These are phyloP conservation scores for Cyanistes caeruleus DNA, from an alignment of 2,113 vertebrate species.

Conservation along the genomic window DNA sequence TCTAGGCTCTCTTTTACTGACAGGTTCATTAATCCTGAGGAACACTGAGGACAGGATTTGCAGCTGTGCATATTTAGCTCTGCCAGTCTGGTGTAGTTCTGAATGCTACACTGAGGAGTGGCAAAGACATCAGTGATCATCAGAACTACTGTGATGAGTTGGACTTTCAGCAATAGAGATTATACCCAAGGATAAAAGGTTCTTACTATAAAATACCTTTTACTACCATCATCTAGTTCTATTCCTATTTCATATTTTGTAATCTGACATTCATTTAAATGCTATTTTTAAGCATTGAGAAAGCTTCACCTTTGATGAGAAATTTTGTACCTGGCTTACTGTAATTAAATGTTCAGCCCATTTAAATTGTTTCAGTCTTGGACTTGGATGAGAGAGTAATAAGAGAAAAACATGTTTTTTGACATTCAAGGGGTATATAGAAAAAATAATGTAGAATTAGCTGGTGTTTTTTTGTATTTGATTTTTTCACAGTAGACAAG, in stretches of 20 bases:
- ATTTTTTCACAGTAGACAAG: background rate
- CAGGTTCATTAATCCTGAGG: background rate
- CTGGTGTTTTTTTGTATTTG: background rate
- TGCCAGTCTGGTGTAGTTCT: accelerated
- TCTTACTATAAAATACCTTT: background rate
- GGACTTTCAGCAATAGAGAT: background rate
- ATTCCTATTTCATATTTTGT: background rate
- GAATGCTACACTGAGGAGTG: background rate
- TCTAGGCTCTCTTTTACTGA: background rate
- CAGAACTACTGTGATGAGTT: background rate
- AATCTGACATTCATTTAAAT: background rate
- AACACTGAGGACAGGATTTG: background rate
- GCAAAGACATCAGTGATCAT: background rate
- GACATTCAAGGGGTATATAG: background rate
- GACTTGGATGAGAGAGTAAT: background rate
- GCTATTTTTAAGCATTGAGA: background rate
- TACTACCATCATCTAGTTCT: background rate
- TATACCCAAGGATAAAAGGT: background rate
- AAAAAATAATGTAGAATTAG: background rate
- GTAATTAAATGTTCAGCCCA: background rate
- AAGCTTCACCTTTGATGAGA: background rate
- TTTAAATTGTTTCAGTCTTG: background rate
- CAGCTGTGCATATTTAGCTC: background rate
- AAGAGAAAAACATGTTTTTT: background rate
- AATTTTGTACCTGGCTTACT: background rate